Evolutionary conservation across 2,888 invertebrate species (phyloP).

Genomic region (Heliconius ismenius): DNA sequence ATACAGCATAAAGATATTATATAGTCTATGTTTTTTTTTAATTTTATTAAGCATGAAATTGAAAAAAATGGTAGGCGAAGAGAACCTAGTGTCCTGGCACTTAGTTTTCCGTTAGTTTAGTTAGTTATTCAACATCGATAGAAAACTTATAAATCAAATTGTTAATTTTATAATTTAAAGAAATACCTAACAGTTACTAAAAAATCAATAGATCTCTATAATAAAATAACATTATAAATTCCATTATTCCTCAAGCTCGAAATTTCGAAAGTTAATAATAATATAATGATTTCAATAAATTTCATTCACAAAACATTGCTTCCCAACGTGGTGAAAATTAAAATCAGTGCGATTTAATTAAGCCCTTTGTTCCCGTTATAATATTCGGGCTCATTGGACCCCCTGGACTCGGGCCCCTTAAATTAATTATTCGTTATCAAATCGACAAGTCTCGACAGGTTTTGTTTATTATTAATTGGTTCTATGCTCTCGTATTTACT

Average conservation of each 20-base stretch:
- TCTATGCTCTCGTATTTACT: conserved; percentile 14
- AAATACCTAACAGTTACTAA: no score
- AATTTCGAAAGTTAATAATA: conserved; percentile 33
- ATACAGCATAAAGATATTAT: neutral
- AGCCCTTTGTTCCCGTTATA: conserved; percentile 60
- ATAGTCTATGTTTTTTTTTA: no score
- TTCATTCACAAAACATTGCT: conserved; percentile 37
- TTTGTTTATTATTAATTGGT: conserved; percentile 47
- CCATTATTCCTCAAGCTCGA: conserved; percentile 18
- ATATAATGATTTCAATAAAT: conserved; percentile 40
- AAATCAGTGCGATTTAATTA: conserved; percentile 65
- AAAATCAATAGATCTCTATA: no score
- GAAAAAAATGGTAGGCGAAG: no score
- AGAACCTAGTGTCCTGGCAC: no score
- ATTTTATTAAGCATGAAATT: no score
- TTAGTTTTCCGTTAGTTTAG: no score
- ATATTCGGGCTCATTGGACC: conserved; percentile 58
- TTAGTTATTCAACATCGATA: no score
- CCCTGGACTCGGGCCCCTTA: conserved; percentile 48
- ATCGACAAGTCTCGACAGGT: conserved; percentile 61
- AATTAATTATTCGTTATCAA: conserved; percentile 73
- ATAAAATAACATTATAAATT: neutral
- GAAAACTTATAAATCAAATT: no score
- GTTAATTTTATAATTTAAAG: no score
- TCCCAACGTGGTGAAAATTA: conserved; percentile 48